These are phyloP conservation scores for Scomberomorus guttatus DNA, from an alignment of 2,797 vertebrate genomes.

Conservation along the genomic window DNA sequence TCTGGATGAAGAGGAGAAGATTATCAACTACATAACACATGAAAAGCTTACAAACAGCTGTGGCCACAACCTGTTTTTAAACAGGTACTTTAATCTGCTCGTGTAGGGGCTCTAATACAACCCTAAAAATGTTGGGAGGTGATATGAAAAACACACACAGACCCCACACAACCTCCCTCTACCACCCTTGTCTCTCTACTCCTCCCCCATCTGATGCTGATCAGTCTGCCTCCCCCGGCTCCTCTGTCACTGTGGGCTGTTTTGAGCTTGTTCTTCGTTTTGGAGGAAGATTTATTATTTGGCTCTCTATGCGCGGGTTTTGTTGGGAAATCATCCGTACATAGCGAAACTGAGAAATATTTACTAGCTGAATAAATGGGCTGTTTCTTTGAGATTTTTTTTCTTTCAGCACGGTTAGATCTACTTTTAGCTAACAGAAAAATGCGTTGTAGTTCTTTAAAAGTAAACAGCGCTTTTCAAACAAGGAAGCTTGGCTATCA, in stretches of 20 bases:
- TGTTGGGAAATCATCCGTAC: slow-evolving; percentile 15
- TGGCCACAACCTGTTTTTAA: slow-evolving; percentile 5
- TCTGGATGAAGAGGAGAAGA: slow-evolving; percentile 1
- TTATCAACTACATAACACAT: not conserved
- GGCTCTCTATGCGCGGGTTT: slow-evolving; percentile 19
- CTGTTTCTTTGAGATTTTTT: slow-evolving; percentile 20
- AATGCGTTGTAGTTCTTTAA: not conserved
- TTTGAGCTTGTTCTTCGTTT: slow-evolving; percentile 70
- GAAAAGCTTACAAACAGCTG: not conserved
- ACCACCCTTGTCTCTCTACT: slow-evolving; percentile 30
- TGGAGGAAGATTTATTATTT: slow-evolving; percentile 55
- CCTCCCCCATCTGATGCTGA: slow-evolving; percentile 83
- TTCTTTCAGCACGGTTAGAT: slow-evolving; percentile 22
- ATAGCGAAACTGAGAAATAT: slow-evolving; percentile 18
- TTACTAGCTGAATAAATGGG: slow-evolving; percentile 12
- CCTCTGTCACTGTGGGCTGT: slow-evolving; percentile 80
- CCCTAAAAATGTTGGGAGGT: slow-evolving; percentile 71
- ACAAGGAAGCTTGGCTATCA: not conserved
- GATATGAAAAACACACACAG: slow-evolving; percentile 69
- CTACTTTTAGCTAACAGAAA: slow-evolving; percentile 12
- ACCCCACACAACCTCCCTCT: slow-evolving; percentile 35
- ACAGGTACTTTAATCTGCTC: not conserved
- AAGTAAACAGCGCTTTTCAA: not conserved
- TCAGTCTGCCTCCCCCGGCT: slow-evolving; percentile 52
- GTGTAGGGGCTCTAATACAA: not conserved